Evolutionary conservation across 2,888 invertebrate genomes (phyloP), one percentile per base, ranked within the genome.

Genomic region (Noctua fimbriata): DNA sequence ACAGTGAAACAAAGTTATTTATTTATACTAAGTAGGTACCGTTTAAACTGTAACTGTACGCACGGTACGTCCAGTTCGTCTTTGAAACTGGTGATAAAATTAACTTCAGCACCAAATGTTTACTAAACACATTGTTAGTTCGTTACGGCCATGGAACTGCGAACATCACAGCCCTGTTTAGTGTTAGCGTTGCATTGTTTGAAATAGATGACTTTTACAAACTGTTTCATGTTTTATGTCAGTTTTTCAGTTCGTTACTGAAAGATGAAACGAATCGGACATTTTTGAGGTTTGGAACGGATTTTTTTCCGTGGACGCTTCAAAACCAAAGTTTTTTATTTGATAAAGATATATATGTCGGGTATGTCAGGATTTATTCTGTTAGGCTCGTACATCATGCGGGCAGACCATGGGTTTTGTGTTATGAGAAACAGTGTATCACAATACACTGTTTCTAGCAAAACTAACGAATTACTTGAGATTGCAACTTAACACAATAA

Each of bases 21-120:
- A 69, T 81, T 83, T 85, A 83, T 58, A 55, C 63, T 3, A 55
- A 55, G 24, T 3, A 55, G 24, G 24, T 36, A 67, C 75, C n/a
- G 32, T 79, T 81, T 52, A 71, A 74, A 84, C 65, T 58, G 69
- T 75, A 60, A 44, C 41, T 10, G 24, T 24, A 24, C 55, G 10
- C 12, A 63, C 16, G 16, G 32, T 66, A 44, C 69, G 52, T 87
- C 65, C 24, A 79, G 66, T 58, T 80, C 76, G 73, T 72, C 78
- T 86, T 86, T 75, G 83, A 81, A 81, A 76, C 77, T 77, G 63
- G 78, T 77, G 76, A 78, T 84, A 79, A 86, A 76, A 84, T 77
- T 70, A 76, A 83, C 84, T 84, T 24, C 47, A 84, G 81, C 73
- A 81, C 60, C 76, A 32, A 81, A 86, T 86, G 85, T 86, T 84